These are phyloP conservation scores for Pseudochirops cupreus DNA, from an alignment of 2,797 vertebrate species.

Conservation along the genomic window DNA sequence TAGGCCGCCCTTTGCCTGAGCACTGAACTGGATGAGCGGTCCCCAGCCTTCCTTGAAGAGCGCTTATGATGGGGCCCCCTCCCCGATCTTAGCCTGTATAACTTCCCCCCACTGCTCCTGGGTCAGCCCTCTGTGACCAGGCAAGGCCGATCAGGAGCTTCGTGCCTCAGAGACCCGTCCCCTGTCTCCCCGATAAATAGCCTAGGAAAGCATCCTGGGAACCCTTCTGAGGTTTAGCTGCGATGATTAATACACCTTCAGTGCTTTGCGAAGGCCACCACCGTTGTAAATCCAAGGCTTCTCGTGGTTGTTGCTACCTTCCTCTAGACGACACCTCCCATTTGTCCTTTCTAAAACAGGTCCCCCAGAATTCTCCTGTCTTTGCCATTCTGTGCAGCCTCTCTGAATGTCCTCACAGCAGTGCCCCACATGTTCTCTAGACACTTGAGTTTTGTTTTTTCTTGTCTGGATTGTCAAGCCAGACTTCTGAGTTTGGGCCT, in stretches of 20 bases:
- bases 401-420: not conserved
- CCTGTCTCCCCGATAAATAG: not conserved
- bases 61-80: no score
- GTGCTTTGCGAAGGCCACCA: not conserved
- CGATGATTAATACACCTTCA: not conserved
- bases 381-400: not conserved
- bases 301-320: not conserved
- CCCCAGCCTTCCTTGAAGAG: no score
- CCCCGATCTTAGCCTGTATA: no score
- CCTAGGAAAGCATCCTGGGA: not conserved
- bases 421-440: not conserved
- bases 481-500: not conserved
- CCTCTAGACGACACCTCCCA: not conserved
- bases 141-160: not conserved
- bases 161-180: not conserved
- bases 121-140: not conserved
- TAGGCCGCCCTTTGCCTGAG: no score
- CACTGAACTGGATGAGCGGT: no score
- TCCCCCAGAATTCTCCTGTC: not conserved
- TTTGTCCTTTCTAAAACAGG: not conserved
- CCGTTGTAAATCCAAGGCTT: not conserved
- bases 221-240: not conserved
- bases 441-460: not conserved
- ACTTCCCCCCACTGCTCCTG: no score
- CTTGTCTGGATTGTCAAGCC: not conserved